Evolutionary conservation across 2,113 vertebrate genomes (phyloP).

Genomic region (Tragelaphus imberbis): DNA sequence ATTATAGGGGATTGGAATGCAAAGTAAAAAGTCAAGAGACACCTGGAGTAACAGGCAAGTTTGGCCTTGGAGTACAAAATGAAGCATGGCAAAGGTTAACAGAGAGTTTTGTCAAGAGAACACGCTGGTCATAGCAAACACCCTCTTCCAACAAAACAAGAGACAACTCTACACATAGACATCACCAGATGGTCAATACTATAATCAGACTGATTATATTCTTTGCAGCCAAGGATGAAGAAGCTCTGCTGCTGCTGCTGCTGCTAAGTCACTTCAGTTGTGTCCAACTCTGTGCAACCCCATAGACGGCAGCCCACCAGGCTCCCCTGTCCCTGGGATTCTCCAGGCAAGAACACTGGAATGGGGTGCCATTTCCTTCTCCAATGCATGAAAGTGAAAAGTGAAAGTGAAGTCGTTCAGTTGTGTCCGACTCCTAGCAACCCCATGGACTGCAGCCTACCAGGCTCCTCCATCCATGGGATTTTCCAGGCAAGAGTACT

Average conservation of each 20-base stretch:
- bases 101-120: not conserved
- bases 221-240: not conserved
- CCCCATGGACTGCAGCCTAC: no score
- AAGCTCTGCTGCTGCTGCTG: not conserved
- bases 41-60: not conserved
- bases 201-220: not conserved
- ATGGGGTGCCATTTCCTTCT: no score
- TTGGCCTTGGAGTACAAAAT: not conserved
- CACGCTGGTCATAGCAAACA: not conserved
- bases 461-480: no score
- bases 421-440: no score
- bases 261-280: no score
- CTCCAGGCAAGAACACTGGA: no score
- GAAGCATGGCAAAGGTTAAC: not conserved
- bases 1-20: not conserved
- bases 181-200: not conserved
- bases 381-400: no score
- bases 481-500: no score
- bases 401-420: no score
- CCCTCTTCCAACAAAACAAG: not conserved
- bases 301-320: no score
- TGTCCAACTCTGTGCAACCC: no score
- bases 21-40: not conserved
- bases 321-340: no score
- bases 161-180: not conserved